These are phyloP conservation scores for Scyliorhinus canicula DNA, from an alignment of 2,797 vertebrate genomes.

Conservation along the genomic window DNA sequence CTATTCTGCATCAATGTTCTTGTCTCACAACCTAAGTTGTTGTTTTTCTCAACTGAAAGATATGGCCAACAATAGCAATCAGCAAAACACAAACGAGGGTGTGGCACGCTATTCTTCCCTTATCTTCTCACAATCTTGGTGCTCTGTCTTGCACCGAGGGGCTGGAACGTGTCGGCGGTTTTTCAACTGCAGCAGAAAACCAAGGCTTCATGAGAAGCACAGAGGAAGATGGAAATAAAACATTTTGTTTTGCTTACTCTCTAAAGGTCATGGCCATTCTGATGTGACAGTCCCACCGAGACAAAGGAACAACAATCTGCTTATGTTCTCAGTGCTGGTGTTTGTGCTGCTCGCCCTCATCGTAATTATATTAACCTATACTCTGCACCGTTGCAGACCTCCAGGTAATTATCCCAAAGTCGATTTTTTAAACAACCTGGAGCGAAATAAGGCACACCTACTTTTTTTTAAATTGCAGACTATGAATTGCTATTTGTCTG, in stretches of 20 bases:
- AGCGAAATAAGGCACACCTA: not conserved
- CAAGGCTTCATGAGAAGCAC: not conserved
- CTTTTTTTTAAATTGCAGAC: no score
- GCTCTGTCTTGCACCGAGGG: not conserved
- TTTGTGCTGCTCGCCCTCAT: not conserved
- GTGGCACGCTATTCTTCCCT: not conserved
- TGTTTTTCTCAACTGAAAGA: not conserved
- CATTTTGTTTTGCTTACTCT: not conserved
- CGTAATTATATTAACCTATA: not conserved
- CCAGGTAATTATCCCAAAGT: not conserved
- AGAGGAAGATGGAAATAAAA: not conserved
- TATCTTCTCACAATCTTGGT: not conserved
- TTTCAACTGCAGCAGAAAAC: not conserved
- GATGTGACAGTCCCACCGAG: not conserved
- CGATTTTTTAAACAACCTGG: not conserved
- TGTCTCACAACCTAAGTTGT: not conserved
- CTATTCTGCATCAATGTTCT: not conserved
- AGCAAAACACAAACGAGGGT: not conserved
- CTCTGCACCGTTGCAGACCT: not conserved
- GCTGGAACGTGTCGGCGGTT: not conserved
- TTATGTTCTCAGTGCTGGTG: not conserved
- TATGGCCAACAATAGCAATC: not conserved
- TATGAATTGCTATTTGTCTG: no score
- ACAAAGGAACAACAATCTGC: not conserved
- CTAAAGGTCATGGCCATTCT: not conserved